Evolutionary conservation across 1,140 invertebrate species (phyloP), one percentile per base, ranked within the genome.

Genomic region (Leptinotarsa defecta): DNA sequence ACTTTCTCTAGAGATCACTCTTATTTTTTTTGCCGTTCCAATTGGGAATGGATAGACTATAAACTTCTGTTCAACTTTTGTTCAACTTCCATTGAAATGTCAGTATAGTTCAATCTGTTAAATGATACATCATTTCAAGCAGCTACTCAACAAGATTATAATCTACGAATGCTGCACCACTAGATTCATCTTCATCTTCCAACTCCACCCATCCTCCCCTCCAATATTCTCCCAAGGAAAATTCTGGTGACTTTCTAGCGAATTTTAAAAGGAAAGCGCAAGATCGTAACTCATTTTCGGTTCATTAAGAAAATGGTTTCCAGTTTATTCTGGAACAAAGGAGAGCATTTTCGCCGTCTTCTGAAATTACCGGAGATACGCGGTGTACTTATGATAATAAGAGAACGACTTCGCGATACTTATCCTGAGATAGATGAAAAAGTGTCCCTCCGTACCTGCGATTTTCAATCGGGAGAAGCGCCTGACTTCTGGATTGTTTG

Each of bases 221-320:
- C 34, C 34, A 11, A 2, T 43, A 43, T 43, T 43, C 11, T 43
- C 34, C 34, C 34, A 11, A 43, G 8, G 52, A 13, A 57, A 13
- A 57, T 17, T 57, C n/a, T 57, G 52, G 15, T 57, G 52, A 17
- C 52, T 57, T 57, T 57, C 17, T 15, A 4, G 52, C n/a, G 52
- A 15, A n/a, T 57, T 68, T 68, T 68, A 68, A 68, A 68, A 68
- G 13, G 43, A 34, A 68, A 68, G 43, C 24, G 67, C 67, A 4
- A 68, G 43, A 15, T 68, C 67, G 67, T 68, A 68, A 68, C 67
- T 68, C 67, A 68, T 68, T 68, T 68, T 68, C 67, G 43, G 67
- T 68, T 68, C 67, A 68, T 68, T 68, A 68, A 43, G 67, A 68
- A 68, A 68, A 68, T 68, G 67, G 43, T 68, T 68, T 68, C 67